phyloP scores from a whole-genome alignment of 2,113 vertebrate genomes.

The Phainopepla nitens region DNA sequence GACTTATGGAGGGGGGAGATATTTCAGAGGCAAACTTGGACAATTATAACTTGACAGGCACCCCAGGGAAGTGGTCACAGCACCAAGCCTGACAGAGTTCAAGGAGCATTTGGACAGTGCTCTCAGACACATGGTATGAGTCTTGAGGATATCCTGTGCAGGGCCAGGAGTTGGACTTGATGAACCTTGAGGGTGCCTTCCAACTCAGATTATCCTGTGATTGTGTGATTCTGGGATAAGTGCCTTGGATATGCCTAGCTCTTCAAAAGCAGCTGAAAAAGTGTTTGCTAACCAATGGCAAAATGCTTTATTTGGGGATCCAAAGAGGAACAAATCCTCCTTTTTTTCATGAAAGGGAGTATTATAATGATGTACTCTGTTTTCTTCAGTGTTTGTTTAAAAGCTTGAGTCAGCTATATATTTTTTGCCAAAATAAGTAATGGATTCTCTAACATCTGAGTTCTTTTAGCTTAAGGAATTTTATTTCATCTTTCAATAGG shows the following conservation, averaged over 20 bases:
- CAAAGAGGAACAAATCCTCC: background rate
- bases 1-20: background rate
- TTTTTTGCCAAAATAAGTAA: background rate
- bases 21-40: background rate
- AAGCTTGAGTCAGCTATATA: background rate
- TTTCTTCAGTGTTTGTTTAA: background rate
- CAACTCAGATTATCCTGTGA: background rate
- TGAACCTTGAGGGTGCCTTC: background rate
- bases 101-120: background rate
- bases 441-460: background rate
- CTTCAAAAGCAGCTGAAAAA: background rate
- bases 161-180: background rate
- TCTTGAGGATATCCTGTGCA: background rate
- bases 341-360: background rate
- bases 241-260: background rate
- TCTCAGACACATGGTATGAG: background rate
- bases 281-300: background rate
- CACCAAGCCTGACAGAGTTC: background rate
- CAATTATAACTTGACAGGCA: background rate
- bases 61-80: background rate
- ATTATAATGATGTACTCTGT: background rate
- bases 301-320: background rate
- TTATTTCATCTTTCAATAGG: background rate
- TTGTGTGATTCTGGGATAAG: background rate
- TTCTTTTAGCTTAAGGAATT: background rate